These are phyloP conservation scores for Aleiodes sp. DNA, from an alignment of 1,140 invertebrate genomes.

Conservation along the genomic window DNA sequence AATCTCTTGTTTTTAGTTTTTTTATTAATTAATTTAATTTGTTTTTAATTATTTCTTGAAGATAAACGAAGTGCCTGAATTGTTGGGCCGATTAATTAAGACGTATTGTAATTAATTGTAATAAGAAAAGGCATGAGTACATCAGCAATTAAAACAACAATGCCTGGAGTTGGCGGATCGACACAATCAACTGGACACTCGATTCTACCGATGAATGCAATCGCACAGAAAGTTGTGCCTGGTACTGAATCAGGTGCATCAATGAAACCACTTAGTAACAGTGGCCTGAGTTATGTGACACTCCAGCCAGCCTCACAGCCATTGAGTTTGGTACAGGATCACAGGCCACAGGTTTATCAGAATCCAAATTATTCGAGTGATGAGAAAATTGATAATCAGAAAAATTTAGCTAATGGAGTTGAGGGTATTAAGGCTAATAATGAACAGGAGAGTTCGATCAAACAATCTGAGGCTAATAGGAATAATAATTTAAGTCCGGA, in stretches of 20 bases:
- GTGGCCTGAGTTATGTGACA: slow-evolving; percentile 57
- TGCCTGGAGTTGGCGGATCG: slow-evolving; percentile 56
- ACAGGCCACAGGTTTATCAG: slow-evolving; percentile 55
- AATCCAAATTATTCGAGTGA: slow-evolving; percentile 45
- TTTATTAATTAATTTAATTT: too few relatives aligned
- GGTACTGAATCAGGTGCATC: slow-evolving; percentile 49
- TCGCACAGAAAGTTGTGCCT: slow-evolving; percentile 60
- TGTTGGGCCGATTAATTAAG: neutral
- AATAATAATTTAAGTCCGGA: slow-evolving; percentile 55
- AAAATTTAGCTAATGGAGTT: slow-evolving; percentile 49
- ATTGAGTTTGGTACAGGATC: slow-evolving; percentile 63
- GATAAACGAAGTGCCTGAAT: too few relatives aligned
- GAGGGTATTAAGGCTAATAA: slow-evolving; percentile 43
- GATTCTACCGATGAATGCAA: slow-evolving; percentile 63
- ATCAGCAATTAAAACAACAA: slow-evolving; percentile 56
- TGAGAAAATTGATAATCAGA: slow-evolving; percentile 40
- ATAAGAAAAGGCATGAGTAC: slow-evolving; percentile 49
- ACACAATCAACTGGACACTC: slow-evolving; percentile 54
- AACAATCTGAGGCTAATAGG: slow-evolving; percentile 43
- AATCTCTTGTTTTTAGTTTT: too few relatives aligned
- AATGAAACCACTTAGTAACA: slow-evolving; percentile 57
- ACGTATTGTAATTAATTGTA: neutral
- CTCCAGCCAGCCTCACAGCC: slow-evolving; percentile 60
- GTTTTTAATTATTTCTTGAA: too few relatives aligned
- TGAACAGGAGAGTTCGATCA: slow-evolving; percentile 41